Evolutionary conservation across 2,888 invertebrate genomes (phyloP).

Genomic region (Acrobasis repandana): DNA sequence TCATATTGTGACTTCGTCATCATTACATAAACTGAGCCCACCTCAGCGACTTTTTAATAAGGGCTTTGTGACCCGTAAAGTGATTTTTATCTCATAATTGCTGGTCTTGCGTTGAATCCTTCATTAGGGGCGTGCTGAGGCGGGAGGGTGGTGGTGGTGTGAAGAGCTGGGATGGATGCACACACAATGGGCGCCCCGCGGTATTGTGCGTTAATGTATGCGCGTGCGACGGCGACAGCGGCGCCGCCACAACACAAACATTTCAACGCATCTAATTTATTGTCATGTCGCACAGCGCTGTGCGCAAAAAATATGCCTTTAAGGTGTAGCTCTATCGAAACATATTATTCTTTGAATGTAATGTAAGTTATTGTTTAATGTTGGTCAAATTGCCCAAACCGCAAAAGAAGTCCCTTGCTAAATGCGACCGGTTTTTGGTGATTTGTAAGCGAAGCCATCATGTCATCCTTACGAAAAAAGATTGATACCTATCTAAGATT

Average conservation of each 20-base stretch:
- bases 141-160: constrained; percentile 43
- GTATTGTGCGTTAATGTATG: constrained; percentile 75
- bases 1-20: neutral
- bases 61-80: constrained; percentile 46
- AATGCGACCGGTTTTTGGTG: no score
- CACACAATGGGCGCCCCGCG: constrained; percentile 73
- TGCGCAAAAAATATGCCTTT: constrained; percentile 72
- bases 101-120: constrained; percentile 67
- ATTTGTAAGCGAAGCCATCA: no score
- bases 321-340: constrained; percentile 49
- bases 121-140: constrained; percentile 63
- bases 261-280: constrained; percentile 81
- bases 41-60: constrained; percentile 21
- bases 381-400: no score
- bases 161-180: constrained; percentile 40
- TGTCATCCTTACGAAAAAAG: no score
- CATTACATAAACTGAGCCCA: constrained; percentile 13
- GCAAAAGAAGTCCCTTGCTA: no score
- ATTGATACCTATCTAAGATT: no score
- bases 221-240: constrained; percentile 63
- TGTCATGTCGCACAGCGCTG: constrained; percentile 62
- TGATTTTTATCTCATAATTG: constrained; percentile 76
- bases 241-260: constrained; percentile 69
- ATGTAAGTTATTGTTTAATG: no score
- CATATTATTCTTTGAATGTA: constrained; percentile 44